Conservation (phyloP, 2,888 invertebrate genomes). For the Marronus borbonicus region DNA sequence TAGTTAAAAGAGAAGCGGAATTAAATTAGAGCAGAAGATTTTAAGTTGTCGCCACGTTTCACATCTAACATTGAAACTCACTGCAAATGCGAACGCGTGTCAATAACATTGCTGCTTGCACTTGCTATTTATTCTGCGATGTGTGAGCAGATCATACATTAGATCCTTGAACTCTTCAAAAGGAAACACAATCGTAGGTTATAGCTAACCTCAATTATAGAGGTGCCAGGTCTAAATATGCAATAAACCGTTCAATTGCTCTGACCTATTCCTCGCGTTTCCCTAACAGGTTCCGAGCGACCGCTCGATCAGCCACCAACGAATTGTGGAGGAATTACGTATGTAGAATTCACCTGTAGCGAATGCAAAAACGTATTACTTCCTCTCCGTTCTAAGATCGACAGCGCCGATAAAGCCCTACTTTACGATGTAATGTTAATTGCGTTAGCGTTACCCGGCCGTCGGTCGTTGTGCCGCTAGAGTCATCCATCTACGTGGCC, state of each 20-base stretch:
- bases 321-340: no score
- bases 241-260: not conserved
- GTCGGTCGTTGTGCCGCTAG: not conserved
- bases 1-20: no score
- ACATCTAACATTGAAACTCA: no score
- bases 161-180: not conserved
- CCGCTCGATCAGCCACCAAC: not conserved
- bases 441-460: not conserved
- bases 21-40: no score
- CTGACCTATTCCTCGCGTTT: not conserved
- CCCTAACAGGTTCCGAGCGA: not conserved
- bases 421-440: slow-evolving; percentile 16
- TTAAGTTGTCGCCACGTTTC: no score
- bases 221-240: not conserved
- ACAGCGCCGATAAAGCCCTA: not conserved
- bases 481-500: not conserved
- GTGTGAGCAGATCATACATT: no score
- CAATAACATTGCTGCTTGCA: not conserved
- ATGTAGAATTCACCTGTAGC: slow-evolving; percentile 10
- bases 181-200: no score
- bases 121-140: not conserved
- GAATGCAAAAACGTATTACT: not conserved
- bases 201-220: no score
- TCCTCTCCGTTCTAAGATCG: slow-evolving; percentile 6
- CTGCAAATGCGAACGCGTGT: no score